Base-by-base conservation (phyloP, 2,888 invertebrate genomes). In the Drosophila greeni region DNA sequence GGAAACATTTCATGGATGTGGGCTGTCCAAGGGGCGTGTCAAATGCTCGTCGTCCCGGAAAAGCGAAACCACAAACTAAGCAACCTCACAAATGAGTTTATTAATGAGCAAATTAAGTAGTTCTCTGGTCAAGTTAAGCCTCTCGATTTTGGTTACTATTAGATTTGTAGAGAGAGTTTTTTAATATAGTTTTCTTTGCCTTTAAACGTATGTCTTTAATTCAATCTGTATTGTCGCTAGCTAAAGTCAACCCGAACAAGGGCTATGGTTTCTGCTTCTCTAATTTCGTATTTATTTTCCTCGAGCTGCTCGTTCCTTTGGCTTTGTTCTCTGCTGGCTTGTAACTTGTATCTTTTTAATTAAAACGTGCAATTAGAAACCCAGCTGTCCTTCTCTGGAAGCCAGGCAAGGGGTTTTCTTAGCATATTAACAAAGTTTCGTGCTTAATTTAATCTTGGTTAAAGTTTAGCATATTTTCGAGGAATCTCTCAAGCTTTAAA, bases 381-480 rank as follows among this genome's bases (percentile, higher is more conserved):
- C 43, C 54, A 31, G 54, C 56, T 47, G 45, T 33, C 23, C n/a
- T 33, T 12, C 18, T n/a, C 5, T 12, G 20, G 20, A 45, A 34
- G 24, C 54, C 24, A 3, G 18, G 20, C 20, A 3, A 18, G 33
- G 14, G n/a, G 75, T 78, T 74, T 68, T 66, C 59, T 61, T 79
- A 36, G 79, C 70, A 81, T 79, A 80, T 80, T 79, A 72, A 70
- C 69, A 80, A 80, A 80, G 79, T 80, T 81, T 81, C 54, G 70
- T 72, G 69, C 75, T 79, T 81, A 71, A 81, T 78, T 76, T 79
- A 81, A 78, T 78, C 75, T 78, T 69, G 73, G 67, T 76, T 75
- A 60, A 65, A 72, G 48, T 62, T 68, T 42, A 39, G 33, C 59
- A 45, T 57, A 12, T 34, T 24, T 57, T 24, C 3, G 20, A 53